Evolutionary conservation across 1,140 invertebrate genomes (phyloP).

Genomic region (Panagrolaimus sp.): DNA sequence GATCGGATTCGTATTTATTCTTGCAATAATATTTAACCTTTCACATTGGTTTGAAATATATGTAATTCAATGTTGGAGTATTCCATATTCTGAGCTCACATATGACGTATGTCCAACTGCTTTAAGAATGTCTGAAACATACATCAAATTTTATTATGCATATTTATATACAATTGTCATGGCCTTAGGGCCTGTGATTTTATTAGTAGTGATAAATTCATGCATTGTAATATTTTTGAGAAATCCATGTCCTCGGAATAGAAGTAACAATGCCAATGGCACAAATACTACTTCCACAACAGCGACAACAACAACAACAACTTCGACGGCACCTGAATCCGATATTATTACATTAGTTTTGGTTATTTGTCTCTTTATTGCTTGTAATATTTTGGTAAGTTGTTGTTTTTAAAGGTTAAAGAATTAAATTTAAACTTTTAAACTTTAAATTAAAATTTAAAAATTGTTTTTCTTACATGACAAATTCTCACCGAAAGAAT

Average conservation of each 20-base stretch:
- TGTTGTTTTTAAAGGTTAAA: constrained; percentile 13
- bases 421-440: background rate
- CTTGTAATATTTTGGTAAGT: constrained; percentile 51
- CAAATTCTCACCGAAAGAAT: too few species aligned
- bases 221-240: constrained; percentile 40
- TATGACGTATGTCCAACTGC: constrained; percentile 53
- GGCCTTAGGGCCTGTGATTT: constrained; percentile 47
- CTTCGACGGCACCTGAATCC: background rate
- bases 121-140: constrained; percentile 38
- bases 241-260: background rate
- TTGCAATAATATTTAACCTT: constrained; percentile 36
- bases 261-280: background rate
- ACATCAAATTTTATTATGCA: constrained; percentile 47
- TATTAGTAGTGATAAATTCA: constrained; percentile 44
- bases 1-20: background rate
- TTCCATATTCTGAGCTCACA: constrained; percentile 31
- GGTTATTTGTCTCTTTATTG: constrained; percentile 50
- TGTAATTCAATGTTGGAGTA: constrained; percentile 48
- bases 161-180: constrained; percentile 52
- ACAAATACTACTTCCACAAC: too few species aligned
- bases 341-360: constrained; percentile 49
- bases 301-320: background rate
- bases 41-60: constrained; percentile 52
- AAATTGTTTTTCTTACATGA: too few species aligned
- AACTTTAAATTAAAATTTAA: too few species aligned